Evolutionary conservation across 1,140 invertebrate species (phyloP).

Genomic region (Drosophila ohnishii): DNA sequence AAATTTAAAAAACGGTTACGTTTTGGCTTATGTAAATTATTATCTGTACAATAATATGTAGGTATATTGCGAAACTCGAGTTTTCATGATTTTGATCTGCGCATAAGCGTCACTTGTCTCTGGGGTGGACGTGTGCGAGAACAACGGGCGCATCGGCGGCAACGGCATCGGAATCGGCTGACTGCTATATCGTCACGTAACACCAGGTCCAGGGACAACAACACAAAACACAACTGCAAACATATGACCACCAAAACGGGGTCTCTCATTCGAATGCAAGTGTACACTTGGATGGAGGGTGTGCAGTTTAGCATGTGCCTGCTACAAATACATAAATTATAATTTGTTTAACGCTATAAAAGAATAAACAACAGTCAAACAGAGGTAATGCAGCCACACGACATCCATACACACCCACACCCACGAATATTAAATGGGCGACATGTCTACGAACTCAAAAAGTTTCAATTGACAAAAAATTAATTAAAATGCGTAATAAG

Average conservation of each 20-base stretch:
- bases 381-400: constrained; percentile 31
- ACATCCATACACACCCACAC: constrained; percentile 11
- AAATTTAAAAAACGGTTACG: background rate
- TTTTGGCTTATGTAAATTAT: background rate
- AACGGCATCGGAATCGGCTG: constrained; percentile 34
- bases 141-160: constrained; percentile 52
- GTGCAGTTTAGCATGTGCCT: constrained; percentile 30
- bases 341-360: background rate
- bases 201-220: constrained; percentile 40
- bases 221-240: constrained; percentile 33
- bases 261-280: constrained; percentile 26
- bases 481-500: constrained; percentile 44
- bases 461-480: constrained; percentile 13
- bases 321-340: constrained; percentile 37
- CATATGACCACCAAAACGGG: constrained; percentile 38
- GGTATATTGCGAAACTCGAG: no score
- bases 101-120: constrained; percentile 30
- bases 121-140: constrained; percentile 56
- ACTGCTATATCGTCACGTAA: constrained; percentile 69
- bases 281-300: constrained; percentile 13
- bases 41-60: no score
- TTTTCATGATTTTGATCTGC: background rate
- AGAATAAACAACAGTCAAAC: background rate
- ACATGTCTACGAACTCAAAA: constrained; percentile 9
- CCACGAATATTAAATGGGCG: constrained; percentile 11